phyloP scores from a whole-genome alignment of 2,888 invertebrate genomes.

The Tachina fera region DNA sequence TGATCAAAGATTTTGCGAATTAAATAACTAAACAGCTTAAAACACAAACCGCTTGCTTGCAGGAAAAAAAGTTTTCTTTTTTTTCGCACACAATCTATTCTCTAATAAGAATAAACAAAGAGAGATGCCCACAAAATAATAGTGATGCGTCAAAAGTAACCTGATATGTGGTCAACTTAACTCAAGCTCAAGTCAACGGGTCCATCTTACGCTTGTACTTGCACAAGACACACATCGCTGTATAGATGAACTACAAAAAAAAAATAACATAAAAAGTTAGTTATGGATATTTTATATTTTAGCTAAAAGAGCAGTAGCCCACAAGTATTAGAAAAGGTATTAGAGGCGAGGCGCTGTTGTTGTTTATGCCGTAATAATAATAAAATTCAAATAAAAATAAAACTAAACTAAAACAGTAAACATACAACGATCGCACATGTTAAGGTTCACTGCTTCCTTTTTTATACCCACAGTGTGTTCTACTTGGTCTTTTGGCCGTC shows the following conservation, averaged over 20 bases:
- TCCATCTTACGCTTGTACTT: slow-evolving; percentile 46
- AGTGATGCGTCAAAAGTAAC: slow-evolving; percentile 68
- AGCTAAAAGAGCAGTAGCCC: slow-evolving; percentile 64
- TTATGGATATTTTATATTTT: slow-evolving; percentile 60
- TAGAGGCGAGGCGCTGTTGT: slow-evolving; percentile 61
- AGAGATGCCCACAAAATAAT: slow-evolving; percentile 46
- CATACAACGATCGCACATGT: slow-evolving; percentile 65
- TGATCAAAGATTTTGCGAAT: slow-evolving; percentile 70
- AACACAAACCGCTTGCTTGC: slow-evolving; percentile 65
- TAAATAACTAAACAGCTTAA: slow-evolving; percentile 68
- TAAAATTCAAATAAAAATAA: slow-evolving; percentile 25
- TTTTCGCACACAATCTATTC: slow-evolving; percentile 28
- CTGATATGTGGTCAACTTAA: slow-evolving; percentile 70
- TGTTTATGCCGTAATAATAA: slow-evolving; percentile 44
- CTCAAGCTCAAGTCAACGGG: slow-evolving; percentile 59
- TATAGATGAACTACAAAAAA: slow-evolving; percentile 36
- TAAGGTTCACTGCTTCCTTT: slow-evolving; percentile 67
- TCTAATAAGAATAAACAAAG: slow-evolving; percentile 33
- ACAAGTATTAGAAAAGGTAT: slow-evolving; percentile 63
- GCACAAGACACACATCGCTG: slow-evolving; percentile 9
- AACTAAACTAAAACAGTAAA: slow-evolving; percentile 37
- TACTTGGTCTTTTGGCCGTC: background rate
- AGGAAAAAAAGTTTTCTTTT: too few relatives aligned
- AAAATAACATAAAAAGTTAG: slow-evolving; percentile 5
- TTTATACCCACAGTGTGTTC: slow-evolving; percentile 32